phyloP scores from a whole-genome alignment of 2,797 vertebrate genomes.

The Neosilurus hyrtlii region DNA sequence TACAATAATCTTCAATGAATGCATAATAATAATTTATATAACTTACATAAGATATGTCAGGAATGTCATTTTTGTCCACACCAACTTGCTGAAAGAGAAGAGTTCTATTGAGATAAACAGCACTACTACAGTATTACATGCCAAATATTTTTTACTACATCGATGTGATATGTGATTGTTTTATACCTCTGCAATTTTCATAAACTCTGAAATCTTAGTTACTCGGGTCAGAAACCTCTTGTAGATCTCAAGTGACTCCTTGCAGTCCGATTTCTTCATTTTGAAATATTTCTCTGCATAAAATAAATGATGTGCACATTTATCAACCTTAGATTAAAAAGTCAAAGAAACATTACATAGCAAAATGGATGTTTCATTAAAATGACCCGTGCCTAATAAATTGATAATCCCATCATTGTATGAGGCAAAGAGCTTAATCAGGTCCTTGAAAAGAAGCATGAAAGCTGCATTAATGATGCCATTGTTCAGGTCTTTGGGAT shows the following conservation, averaged over 20 bases:
- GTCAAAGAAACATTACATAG: not conserved
- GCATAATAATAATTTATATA: not conserved
- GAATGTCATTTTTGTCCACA: constrained; percentile 99
- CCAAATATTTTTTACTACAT: not conserved
- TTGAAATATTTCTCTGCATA: constrained; percentile 97
- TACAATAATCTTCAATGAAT: not conserved
- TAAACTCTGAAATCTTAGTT: constrained; percentile 96
- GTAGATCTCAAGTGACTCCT: constrained; percentile 98
- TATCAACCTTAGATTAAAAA: not conserved
- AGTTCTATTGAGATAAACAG: constrained; percentile 4
- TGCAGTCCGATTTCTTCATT: constrained; percentile 99
- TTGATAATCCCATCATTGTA: constrained; percentile 99
- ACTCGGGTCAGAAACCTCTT: constrained; percentile 97
- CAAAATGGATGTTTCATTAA: not conserved
- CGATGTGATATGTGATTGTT: not conserved
- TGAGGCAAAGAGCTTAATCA: constrained; percentile 98
- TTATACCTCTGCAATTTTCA: constrained; percentile 95
- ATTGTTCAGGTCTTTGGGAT: constrained; percentile 97
- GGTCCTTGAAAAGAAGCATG: constrained; percentile 97
- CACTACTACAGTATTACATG: not conserved
- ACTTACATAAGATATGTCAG: constrained; percentile 97
- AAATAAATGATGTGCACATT: constrained; percentile 17
- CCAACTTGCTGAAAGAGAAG: constrained; percentile 86
- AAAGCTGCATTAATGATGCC: constrained; percentile 97
- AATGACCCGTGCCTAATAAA: constrained; percentile 82